Percentiles rank a stretch among this genome's conserved stretches.
Evolutionary conservation across 2,888 invertebrate genomes (phyloP).

Genomic region (Caenorhabditis virilis): DNA sequence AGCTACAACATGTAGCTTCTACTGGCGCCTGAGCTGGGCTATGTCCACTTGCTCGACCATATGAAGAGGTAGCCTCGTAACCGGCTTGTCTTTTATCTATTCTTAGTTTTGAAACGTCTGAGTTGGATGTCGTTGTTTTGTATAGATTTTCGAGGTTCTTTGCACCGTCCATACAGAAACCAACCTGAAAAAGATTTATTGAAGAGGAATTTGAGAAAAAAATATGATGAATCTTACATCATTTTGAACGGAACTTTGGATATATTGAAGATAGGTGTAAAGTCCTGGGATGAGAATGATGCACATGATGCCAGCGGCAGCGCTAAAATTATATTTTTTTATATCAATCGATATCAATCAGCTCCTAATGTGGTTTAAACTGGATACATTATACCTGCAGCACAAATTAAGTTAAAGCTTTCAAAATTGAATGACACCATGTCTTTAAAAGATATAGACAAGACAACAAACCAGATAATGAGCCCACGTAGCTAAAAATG

Average conservation of each 20-base stretch:
- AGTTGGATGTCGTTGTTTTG: slow-evolving; percentile 3
- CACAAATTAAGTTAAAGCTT: no score
- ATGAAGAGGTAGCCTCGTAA: slow-evolving; percentile 18
- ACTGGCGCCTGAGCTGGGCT: slow-evolving; percentile 9
- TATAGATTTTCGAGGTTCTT: slow-evolving; percentile 31
- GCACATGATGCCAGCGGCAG: slow-evolving; percentile 45
- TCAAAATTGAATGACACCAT: no score
- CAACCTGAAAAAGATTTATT: slow-evolving; percentile 16
- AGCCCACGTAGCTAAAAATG: no score
- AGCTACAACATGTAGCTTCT: slow-evolving; percentile 21
- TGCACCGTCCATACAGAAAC: slow-evolving; percentile 32
- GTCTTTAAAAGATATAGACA: no score
- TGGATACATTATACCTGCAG: no score
- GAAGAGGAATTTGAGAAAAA: background rate
- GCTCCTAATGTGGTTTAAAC: no score
- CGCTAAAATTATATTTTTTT: slow-evolving; percentile 39
- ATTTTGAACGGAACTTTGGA: slow-evolving; percentile 47
- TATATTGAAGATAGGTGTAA: slow-evolving; percentile 49
- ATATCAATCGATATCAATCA: no score
- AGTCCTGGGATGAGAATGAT: slow-evolving; percentile 47
- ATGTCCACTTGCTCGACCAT: slow-evolving; percentile 5
- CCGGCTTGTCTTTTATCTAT: slow-evolving; percentile 39
- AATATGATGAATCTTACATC: slow-evolving; percentile 28
- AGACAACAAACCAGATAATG: no score
- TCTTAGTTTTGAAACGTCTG: background rate